phyloP scores from a whole-genome alignment of 1,140 invertebrate genomes.

The Caenorhabditis briggsae region DNA sequence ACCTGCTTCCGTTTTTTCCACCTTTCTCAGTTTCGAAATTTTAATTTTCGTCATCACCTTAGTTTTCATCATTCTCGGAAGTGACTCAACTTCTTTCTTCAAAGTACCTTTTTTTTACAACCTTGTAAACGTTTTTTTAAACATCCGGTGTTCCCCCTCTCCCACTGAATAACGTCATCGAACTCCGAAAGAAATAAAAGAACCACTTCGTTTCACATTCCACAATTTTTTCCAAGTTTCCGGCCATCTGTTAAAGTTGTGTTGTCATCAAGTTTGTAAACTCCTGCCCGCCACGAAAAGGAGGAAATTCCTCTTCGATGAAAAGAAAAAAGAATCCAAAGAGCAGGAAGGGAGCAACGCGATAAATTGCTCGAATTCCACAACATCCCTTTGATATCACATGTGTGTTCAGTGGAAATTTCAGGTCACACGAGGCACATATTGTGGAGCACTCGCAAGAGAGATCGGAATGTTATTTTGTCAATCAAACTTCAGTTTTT shows the following conservation, averaged over 20 bases:
- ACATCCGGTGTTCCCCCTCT: slow-evolving; percentile 4
- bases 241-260: slow-evolving; percentile 14
- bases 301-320: background rate
- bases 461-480: slow-evolving; percentile 2
- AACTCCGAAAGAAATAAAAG: slow-evolving; percentile 1
- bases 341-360: background rate
- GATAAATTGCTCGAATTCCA: slow-evolving; percentile 53
- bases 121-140: background rate
- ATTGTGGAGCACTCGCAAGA: background rate
- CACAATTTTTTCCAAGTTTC: slow-evolving; percentile 13
- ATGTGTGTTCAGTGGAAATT: slow-evolving; percentile 1
- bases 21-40: too few species aligned
- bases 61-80: background rate
- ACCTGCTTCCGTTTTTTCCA: too few species aligned
- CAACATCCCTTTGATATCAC: slow-evolving; percentile 41
- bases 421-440: background rate
- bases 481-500: background rate
- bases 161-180: background rate
- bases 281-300: background rate
- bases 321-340: background rate
- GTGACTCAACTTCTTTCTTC: background rate
- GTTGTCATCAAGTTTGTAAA: slow-evolving; percentile 38
- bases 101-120: background rate
- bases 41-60: background rate
- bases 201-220: background rate